These are phyloP conservation scores for Albula glossodonta DNA, from an alignment of 2,113 vertebrate species.

Conservation along the genomic window DNA sequence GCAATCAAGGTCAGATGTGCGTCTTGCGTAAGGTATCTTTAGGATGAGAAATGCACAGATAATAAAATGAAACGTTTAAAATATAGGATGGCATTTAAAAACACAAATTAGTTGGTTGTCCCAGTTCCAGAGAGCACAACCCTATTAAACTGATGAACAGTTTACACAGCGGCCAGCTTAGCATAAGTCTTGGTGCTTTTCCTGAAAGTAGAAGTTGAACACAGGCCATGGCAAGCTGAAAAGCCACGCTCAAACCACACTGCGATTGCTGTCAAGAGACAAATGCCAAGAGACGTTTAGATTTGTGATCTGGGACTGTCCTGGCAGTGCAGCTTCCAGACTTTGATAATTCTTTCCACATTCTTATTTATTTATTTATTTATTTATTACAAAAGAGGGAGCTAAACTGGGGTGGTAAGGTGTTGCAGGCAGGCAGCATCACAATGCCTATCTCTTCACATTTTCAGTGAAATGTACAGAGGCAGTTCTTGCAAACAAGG, in stretches of 20 bases:
- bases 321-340: neutral
- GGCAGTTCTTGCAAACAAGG: constrained; percentile 8
- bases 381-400: neutral
- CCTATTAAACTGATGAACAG: neutral
- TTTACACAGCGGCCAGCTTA: neutral
- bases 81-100: neutral
- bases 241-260: neutral
- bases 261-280: neutral
- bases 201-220: constrained; percentile 18
- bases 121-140: constrained; percentile 6
- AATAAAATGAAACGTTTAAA: constrained; percentile 1
- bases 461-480: neutral
- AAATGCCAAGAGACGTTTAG: neutral
- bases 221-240: constrained; percentile 5
- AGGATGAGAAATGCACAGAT: constrained; percentile 12
- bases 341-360: neutral
- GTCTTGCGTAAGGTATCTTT: neutral
- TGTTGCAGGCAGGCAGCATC: neutral
- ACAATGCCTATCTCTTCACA: neutral
- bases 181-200: constrained; percentile 2
- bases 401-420: neutral
- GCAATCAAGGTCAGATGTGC: neutral
- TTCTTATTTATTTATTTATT: neutral
- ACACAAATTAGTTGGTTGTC: constrained; percentile 2
- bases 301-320: neutral